phyloP scores from a whole-genome alignment of 2,797 vertebrate genomes.

The Menidia menidia region DNA sequence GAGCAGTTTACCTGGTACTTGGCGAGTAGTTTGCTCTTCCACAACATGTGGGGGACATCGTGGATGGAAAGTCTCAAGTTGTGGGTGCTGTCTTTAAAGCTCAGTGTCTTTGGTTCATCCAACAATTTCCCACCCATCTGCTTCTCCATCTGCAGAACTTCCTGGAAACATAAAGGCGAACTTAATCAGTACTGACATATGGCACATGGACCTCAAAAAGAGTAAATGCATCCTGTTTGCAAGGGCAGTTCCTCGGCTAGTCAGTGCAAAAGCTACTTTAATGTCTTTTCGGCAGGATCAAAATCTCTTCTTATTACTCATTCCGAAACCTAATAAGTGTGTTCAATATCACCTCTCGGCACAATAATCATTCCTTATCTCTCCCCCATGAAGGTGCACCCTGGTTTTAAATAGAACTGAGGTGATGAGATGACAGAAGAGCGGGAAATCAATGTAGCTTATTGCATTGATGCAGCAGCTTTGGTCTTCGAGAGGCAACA shows the following conservation, averaged over 20 bases:
- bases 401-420: conserved; percentile 63
- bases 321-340: conserved; percentile 70
- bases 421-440: conserved; percentile 42
- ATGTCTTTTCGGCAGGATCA: conserved; percentile 60
- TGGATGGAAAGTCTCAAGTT: conserved; percentile 98
- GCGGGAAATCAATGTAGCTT: conserved; percentile 49
- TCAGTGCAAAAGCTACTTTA: conserved; percentile 47
- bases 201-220: conserved; percentile 5
- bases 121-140: conserved; percentile 97
- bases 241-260: conserved; percentile 19
- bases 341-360: conserved; percentile 63
- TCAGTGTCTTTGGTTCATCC: conserved; percentile 96
- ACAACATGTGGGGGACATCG: conserved; percentile 91
- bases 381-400: conserved; percentile 47
- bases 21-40: conserved; percentile 97
- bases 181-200: conserved; percentile 7
- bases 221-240: conserved; percentile 18
- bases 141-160: conserved; percentile 95
- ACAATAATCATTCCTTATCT: conserved; percentile 70
- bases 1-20: conserved; percentile 86
- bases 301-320: conserved; percentile 69
- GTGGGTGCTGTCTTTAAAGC: conserved; percentile 97
- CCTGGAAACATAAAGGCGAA: conserved; percentile 77
- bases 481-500: conserved; percentile 41
- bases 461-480: conserved; percentile 33